Evolutionary conservation across 2,888 invertebrate species (phyloP), one percentile per base, ranked within the genome.

Genomic region (Cephonodes hylas): DNA sequence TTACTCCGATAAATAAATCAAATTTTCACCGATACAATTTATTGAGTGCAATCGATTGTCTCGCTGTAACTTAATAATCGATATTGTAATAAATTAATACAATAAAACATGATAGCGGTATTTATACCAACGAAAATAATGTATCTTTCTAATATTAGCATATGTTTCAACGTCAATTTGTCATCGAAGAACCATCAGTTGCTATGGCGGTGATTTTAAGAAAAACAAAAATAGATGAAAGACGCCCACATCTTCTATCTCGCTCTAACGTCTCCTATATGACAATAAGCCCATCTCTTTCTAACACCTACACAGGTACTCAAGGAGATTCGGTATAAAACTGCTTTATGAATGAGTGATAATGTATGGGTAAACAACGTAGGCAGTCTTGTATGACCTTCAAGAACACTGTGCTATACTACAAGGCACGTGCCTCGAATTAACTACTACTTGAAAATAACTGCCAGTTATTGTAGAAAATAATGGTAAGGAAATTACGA

Each of bases 251-350:
- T 42, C 15, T 27, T 42, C 57, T 42, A 3, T 66, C 60, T 58
- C 18, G 73, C 73, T 71, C 67, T 63, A 45, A 42, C 61, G 73
- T n/a, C n/a, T n/a, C 71, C 46, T 27, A 34, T 63, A 64, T 63
- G 44, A 62, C 57, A 8, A 64, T 70, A 68, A 63, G 23, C 44
- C 64, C 63, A 63, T 76, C 74, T 72, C 68, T 46, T 8, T 73
- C 64, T 69, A 65, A 42, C 79, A 76, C 81, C 80, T 79, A 78
- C 77, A 75, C 68, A 69, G 64, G 68, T 70, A 71, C 69, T 80
- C 84, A 85, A 85, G 84, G 84, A 76, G 79, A 76, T 63, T 79
- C 42, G 58, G 79, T 78, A 71, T 78, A 83, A 81, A 80, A 38
- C n/a, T n/a, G n/a, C 13, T 70, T 71, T 67, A 76, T 80, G 78